Base-by-base conservation (phyloP, 2,113 vertebrate species). In the Eretmochelys imbricata region DNA sequence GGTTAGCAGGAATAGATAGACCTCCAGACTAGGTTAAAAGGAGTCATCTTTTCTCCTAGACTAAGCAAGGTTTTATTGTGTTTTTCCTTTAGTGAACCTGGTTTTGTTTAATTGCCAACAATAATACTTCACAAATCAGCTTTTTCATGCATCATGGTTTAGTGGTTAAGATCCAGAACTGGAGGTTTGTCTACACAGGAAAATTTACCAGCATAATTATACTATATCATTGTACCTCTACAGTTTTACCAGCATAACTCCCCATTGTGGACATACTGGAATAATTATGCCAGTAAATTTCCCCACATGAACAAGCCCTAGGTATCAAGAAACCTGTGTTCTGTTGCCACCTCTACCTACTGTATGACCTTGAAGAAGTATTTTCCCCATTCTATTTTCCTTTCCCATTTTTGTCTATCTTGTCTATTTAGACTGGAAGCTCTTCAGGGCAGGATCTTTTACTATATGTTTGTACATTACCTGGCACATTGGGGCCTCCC, bases 41-140 rank as follows among this genome's bases (percentile, higher is more conserved):
- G 93, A 96, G 96, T 95, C 92, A 96, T 96, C 96, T 97, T 96
- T 97, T 97, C 96, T 95, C 96, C 89, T 95, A 95, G 96, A 96
- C 96, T 93, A 97, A 95, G 87, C 6, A 29, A 96, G 51, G 50
- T 46, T 96, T 95, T 93, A 90, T 96, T 94, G 76, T 84, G 94
- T 96, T 97, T 96, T 94, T 96, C 97, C 94, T 90, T 25, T 78
- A 78, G 13, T 48, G 25, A 29, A 48, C 25, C 42, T 78, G 12
- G 24, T 25, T 80, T 96, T 38, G 53, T 89, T 93, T 38, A 69
- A 92, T 95, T 92, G 95, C 75, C 89, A 95, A 10, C 53, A 79
- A 89, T 76, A 42, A 25, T 92, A 49, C 55, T 89, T 84, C 89
- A 85, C 94, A 89, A 89, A 95, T 48, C 75, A 80, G 92, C 24